Evolutionary conservation across 2,113 vertebrate genomes (phyloP).

Genomic region (Ammodytes marinus): DNA sequence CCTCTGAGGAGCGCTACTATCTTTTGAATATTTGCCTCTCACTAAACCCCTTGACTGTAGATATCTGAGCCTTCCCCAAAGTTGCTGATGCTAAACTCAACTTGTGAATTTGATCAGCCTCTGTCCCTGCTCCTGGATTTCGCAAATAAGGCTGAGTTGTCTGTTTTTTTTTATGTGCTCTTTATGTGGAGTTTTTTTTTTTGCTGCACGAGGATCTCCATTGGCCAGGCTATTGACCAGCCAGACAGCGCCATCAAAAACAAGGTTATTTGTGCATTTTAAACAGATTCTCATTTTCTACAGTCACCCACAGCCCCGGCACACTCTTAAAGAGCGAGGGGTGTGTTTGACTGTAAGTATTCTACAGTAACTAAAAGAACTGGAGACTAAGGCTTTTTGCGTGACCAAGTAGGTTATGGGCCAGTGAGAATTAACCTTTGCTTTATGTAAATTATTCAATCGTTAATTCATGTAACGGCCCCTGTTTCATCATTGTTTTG

Average conservation of each 20-base stretch:
- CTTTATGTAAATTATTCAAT: slow-evolving; percentile 26
- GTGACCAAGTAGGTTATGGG: slow-evolving; percentile 30
- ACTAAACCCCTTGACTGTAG: not conserved
- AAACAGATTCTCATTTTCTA: slow-evolving; percentile 55
- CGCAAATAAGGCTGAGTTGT: slow-evolving; percentile 67
- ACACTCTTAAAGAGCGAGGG: slow-evolving; percentile 44
- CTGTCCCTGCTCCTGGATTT: slow-evolving; percentile 52
- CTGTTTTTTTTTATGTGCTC: slow-evolving; percentile 65
- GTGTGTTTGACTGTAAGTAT: slow-evolving; percentile 57
- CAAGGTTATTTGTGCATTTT: slow-evolving; percentile 82
- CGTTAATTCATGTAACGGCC: slow-evolving; percentile 30
- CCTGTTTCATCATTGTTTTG: slow-evolving; percentile 28
- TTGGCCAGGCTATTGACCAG: slow-evolving; percentile 61
- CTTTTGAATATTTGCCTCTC: slow-evolving; percentile 30
- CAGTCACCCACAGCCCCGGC: slow-evolving; percentile 45
- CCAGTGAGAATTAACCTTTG: slow-evolving; percentile 26
- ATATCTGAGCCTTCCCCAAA: slow-evolving; percentile 29
- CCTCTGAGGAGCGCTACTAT: slow-evolving; percentile 57
- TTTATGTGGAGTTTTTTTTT: slow-evolving; percentile 63
- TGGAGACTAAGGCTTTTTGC: slow-evolving; percentile 71
- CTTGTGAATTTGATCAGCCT: slow-evolving; percentile 36
- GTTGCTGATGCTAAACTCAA: slow-evolving; percentile 38
- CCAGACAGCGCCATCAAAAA: slow-evolving; percentile 83
- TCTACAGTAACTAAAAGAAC: slow-evolving; percentile 53
- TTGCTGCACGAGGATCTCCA: slow-evolving; percentile 66